phyloP scores from a whole-genome alignment of 1,140 invertebrate genomes.

The Drosophila takahashii region DNA sequence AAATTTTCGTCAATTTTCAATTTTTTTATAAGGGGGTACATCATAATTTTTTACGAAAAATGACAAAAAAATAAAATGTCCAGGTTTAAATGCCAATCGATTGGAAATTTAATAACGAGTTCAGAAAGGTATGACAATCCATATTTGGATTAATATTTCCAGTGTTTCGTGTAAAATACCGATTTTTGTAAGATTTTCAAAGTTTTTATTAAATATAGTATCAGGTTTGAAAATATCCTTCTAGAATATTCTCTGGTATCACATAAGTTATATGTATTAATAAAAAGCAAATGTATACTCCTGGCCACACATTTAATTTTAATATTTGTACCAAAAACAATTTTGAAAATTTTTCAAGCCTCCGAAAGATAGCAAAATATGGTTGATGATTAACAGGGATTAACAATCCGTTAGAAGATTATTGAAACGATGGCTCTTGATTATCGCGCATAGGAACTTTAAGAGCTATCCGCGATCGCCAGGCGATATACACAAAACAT shows the following conservation, averaged over 20 bases:
- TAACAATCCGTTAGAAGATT: background rate
- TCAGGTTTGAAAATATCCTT: background rate
- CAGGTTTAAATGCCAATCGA: no score
- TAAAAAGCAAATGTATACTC: background rate
- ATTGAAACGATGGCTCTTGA: background rate
- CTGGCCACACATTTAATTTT: slow-evolving; percentile 1
- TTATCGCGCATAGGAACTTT: background rate
- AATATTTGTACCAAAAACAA: background rate
- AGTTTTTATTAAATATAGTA: no score
- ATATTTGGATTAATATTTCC: no score
- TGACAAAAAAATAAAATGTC: no score
- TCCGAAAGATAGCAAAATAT: background rate
- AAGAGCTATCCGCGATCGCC: background rate
- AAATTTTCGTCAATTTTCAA: no score
- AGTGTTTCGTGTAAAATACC: no score
- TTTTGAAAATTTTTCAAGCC: background rate
- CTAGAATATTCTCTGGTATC: background rate
- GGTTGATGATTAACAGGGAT: background rate
- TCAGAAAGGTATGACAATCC: no score
- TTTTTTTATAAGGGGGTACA: no score
- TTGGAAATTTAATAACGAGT: no score
- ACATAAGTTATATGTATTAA: background rate
- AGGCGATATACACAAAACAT: slow-evolving; percentile 11
- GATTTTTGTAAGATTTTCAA: no score
- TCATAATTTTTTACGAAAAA: no score